Evolutionary conservation across 2,888 invertebrate species (phyloP).

Genomic region (Trisateles emortualis): DNA sequence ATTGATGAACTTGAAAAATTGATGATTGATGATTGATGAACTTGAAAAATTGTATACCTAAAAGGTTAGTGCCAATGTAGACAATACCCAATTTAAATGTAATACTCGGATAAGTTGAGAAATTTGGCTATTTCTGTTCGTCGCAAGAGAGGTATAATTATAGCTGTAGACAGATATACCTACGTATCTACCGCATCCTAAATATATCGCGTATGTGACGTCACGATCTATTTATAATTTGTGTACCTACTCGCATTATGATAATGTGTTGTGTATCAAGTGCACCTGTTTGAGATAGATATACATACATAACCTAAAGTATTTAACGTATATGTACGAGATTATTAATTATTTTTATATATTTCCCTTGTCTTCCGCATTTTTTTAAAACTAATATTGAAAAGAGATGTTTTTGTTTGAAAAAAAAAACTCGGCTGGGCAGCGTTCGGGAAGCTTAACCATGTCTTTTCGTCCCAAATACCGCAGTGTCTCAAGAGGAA

Average conservation of each 20-base stretch:
- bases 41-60: constrained; percentile 5
- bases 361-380: neutral
- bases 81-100: constrained; percentile 31
- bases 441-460: no score
- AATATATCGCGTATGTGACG: constrained; percentile 63
- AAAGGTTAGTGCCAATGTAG: constrained; percentile 13
- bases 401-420: no score
- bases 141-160: constrained; percentile 70
- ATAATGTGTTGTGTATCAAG: constrained; percentile 28
- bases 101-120: constrained; percentile 42
- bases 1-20: no score
- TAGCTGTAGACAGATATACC: constrained; percentile 67
- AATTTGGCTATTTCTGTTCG: constrained; percentile 63
- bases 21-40: no score
- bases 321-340: neutral
- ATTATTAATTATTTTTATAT: neutral
- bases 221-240: constrained; percentile 52
- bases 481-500: no score
- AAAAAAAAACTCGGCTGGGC: no score
- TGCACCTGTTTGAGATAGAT: constrained; percentile 29
- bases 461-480: no score
- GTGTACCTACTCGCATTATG: constrained; percentile 33
- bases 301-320: constrained; percentile 8
- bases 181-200: constrained; percentile 61
- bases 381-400: no score